A percentile compares a stretch with the other conserved stretches of the same genome.
phyloP scores from a whole-genome alignment of 2,113 vertebrate species.

The Dissostichus mawsoni region DNA sequence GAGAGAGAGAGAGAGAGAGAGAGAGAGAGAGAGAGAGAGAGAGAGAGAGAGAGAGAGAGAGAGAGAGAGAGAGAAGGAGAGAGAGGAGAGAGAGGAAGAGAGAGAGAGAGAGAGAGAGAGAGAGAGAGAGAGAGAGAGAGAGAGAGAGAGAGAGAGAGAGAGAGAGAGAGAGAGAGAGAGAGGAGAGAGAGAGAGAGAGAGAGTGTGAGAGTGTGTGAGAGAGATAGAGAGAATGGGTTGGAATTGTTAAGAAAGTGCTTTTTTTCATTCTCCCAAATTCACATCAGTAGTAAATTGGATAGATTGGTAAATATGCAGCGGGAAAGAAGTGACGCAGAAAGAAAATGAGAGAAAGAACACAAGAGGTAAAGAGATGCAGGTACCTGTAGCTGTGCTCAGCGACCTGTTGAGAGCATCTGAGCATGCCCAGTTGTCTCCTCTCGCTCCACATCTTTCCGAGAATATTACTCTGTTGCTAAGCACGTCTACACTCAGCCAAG shows the following conservation, averaged over 20 bases:
- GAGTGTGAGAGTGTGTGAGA: too few relatives aligned
- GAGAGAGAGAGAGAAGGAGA: too few relatives aligned
- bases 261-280: conserved; percentile 21
- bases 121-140: too few relatives aligned
- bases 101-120: too few relatives aligned
- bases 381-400: conserved; percentile 57
- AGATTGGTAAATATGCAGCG: conserved; percentile 7
- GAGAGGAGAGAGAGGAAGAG: too few relatives aligned
- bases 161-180: too few relatives aligned
- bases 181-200: too few relatives aligned
- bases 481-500: background rate
- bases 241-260: conserved; percentile 15
- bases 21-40: too few relatives aligned
- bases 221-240: background rate
- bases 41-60: too few relatives aligned
- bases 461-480: conserved; percentile 66
- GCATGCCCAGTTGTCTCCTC: conserved; percentile 57
- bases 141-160: too few relatives aligned
- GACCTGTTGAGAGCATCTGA: conserved; percentile 70
- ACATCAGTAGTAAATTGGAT: conserved; percentile 6
- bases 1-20: too few relatives aligned
- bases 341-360: background rate
- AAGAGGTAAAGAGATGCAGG: background rate
- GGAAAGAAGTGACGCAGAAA: background rate
- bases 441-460: conserved; percentile 57